Percentiles rank a stretch among this genome's conserved stretches.
Evolutionary conservation across 2,113 vertebrate genomes (phyloP).

Genomic region (Xenopus laevis): DNA sequence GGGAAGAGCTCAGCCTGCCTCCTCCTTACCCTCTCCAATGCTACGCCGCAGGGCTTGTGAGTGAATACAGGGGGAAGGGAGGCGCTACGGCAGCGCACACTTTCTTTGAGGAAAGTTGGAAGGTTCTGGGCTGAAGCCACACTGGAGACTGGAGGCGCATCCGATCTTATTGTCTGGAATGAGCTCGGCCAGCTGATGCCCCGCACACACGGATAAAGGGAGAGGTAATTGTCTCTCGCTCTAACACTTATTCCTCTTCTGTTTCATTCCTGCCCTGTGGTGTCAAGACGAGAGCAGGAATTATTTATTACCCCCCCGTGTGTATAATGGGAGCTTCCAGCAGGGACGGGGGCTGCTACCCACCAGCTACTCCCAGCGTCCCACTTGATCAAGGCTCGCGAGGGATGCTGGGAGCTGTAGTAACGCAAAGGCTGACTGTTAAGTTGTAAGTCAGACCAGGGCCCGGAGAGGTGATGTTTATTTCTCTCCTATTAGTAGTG

Average conservation of each 20-base stretch:
- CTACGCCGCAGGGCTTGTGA: slow-evolving; percentile 4
- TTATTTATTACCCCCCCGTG: no score
- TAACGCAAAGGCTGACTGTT: no score
- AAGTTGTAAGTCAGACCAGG: no score
- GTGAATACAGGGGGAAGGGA: slow-evolving; percentile 6
- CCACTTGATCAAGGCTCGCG: no score
- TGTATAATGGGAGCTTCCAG: no score
- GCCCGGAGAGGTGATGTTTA: no score
- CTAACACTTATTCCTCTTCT: background rate
- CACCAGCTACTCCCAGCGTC: no score
- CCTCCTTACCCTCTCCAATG: background rate
- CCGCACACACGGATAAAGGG: slow-evolving; percentile 2
- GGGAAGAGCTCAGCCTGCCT: background rate
- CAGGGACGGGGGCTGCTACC: no score
- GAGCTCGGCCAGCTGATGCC: background rate
- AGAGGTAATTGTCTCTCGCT: background rate
- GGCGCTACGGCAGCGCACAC: background rate
- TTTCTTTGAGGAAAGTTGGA: background rate
- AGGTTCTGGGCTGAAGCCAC: background rate
- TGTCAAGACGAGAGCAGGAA: no score
- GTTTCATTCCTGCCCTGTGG: no score
- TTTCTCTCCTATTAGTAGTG: no score
- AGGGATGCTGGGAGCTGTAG: no score
- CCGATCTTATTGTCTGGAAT: background rate
- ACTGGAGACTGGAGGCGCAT: background rate